Evolutionary conservation across 2,888 invertebrate genomes (phyloP), one percentile per base, ranked within the genome.

Genomic region (Diaphora mendica): DNA sequence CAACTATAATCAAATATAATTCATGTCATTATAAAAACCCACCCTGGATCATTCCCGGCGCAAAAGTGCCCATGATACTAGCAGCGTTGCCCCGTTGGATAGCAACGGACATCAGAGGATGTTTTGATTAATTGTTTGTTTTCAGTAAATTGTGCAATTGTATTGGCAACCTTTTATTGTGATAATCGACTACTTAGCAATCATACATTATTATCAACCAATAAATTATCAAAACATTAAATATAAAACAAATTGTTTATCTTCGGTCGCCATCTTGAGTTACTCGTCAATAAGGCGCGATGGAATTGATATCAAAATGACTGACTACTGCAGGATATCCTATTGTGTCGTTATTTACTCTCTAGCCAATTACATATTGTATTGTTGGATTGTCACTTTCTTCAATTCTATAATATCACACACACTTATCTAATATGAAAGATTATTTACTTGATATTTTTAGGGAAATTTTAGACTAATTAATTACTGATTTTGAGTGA

Each of bases 321-420:
- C 42, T 66, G 26, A 55, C 68, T 68, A 55, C 33, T 68, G 35
- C 33, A 68, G 23, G 68, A 33, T 23, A 55, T 48, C 13, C 33
- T 33, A 68, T 17, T 68, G 20, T 55, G 55, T 33, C 33, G 20
- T 44, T 48, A 48, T 48, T 51, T 33, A 30, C 30, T 68, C 26
- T 68, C 48, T 44, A 62, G 30, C 7, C 30, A 62, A 30, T 62
- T 15, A 62, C 35, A 35, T 35, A 35, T 33, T 33, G 33, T 62
- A 62, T 30, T 17, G 30, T 17, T 2, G 8, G 26, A 59, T 59
- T 59, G 26, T 5, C 26, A 62, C 17, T 30, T 62, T 62, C 62
- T 62, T 30, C 17, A 62, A 7, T 62, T 62, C 17, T 15, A n/a
- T n/a, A n/a, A n/a, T n/a, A n/a, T n/a, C n/a, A n/a, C n/a, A n/a